Evolutionary conservation across 2,888 invertebrate species (phyloP).

Genomic region (Caenorhabditis macrosperma): DNA sequence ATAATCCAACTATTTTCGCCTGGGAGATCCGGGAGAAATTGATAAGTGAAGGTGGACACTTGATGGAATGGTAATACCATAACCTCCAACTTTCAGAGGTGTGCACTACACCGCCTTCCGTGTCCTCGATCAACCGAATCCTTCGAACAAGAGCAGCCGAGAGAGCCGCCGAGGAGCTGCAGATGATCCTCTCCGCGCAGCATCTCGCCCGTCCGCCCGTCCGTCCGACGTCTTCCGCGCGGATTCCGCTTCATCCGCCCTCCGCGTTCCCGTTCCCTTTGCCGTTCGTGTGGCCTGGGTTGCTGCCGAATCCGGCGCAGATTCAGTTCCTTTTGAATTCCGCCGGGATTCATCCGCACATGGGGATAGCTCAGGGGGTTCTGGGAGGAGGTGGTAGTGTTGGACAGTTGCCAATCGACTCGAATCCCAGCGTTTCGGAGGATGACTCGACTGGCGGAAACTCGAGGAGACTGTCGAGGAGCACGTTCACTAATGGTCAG

Average conservation of each 20-base stretch:
- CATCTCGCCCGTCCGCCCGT: conserved; percentile 51
- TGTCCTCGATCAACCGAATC: conserved; percentile 96
- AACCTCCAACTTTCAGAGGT: conserved; percentile 82
- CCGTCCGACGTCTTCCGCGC: conserved; percentile 16
- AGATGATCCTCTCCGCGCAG: conserved; percentile 81
- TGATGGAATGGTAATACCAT: not conserved
- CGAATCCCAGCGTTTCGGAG: conserved; percentile 61
- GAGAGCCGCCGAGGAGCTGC: conserved; percentile 95
- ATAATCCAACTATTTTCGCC: conserved; percentile 98
- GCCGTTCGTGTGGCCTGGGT: conserved; percentile 59
- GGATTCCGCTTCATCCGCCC: conserved; percentile 18
- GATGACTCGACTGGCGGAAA: conserved; percentile 57
- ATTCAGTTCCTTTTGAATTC: conserved; percentile 34
- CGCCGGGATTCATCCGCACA: not conserved
- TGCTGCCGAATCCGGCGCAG: conserved; percentile 63
- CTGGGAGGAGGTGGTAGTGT: not conserved
- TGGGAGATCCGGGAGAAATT: conserved; percentile 98
- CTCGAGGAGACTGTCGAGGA: conserved; percentile 45
- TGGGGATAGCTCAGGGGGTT: not conserved
- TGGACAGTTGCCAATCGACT: conserved; percentile 44
- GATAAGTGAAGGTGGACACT: conserved; percentile 90
- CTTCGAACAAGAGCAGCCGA: conserved; percentile 95
- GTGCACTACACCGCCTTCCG: conserved; percentile 90
- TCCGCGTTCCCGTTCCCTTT: conserved; percentile 58
- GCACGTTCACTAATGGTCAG: conserved; percentile 60